These are phyloP conservation scores for Scyliorhinus canicula DNA, from an alignment of 2,797 vertebrate species.

Conservation along the genomic window DNA sequence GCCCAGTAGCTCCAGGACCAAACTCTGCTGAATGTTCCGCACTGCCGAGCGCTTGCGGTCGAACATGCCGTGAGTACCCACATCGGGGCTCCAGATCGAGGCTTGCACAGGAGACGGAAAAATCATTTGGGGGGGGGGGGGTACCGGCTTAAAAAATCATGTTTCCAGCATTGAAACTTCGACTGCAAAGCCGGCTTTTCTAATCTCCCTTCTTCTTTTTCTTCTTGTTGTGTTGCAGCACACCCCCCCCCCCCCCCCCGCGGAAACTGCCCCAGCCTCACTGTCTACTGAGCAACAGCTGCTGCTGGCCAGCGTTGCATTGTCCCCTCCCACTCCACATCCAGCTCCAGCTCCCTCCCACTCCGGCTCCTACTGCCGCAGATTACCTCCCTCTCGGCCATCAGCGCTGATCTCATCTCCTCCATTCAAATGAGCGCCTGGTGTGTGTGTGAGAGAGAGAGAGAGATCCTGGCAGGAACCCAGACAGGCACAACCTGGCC, in stretches of 20 bases:
- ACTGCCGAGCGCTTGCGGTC: constrained; percentile 16
- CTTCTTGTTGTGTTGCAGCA: neutral
- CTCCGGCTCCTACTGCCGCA: neutral
- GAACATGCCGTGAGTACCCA: neutral
- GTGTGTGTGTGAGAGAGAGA: neutral
- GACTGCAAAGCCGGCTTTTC: no score
- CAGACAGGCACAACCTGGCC: neutral
- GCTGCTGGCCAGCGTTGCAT: neutral
- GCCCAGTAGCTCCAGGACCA: constrained; percentile 54
- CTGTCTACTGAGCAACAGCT: neutral
- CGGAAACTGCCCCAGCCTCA: neutral
- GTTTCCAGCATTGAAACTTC: neutral
- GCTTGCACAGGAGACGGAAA: constrained; percentile 21
- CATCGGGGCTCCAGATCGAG: neutral
- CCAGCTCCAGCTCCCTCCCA: neutral
- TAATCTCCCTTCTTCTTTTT: neutral
- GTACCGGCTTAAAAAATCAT: neutral
- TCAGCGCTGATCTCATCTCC: neutral
- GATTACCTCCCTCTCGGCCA: neutral
- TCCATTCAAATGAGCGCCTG: neutral
- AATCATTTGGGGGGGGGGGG: neutral
- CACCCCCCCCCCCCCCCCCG: no score
- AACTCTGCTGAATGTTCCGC: constrained; percentile 43
- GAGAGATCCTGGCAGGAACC: neutral
- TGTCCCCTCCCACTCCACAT: neutral